phyloP scores from a whole-genome alignment of 2,888 invertebrate species.

The Masnerella sp. region DNA sequence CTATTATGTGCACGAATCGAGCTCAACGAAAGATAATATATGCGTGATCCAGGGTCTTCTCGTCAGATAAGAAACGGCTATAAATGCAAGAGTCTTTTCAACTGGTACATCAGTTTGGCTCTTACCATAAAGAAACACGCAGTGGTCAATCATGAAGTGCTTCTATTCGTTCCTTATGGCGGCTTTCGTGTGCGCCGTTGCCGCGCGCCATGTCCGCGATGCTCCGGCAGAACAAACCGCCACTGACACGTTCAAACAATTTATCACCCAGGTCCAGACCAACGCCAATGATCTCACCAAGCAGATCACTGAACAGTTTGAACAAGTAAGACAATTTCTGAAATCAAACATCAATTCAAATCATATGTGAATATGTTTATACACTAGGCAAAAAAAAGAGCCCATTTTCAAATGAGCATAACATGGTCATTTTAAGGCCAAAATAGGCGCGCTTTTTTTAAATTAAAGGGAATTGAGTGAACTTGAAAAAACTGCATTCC shows the following conservation, averaged over 20 bases:
- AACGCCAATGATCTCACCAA: conserved; percentile 66
- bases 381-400: no score
- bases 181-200: conserved; percentile 60
- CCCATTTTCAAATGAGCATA: no score
- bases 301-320: conserved; percentile 66
- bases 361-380: no score
- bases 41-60: conserved; percentile 53
- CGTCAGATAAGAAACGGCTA: conserved; percentile 51
- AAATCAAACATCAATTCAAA: no score
- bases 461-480: no score
- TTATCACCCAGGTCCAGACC: conserved; percentile 67
- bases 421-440: no score
- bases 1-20: conserved; percentile 44
- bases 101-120: conserved; percentile 43
- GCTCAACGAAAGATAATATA: conserved; percentile 40
- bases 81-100: conserved; percentile 51
- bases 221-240: conserved; percentile 47
- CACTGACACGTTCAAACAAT: conserved; percentile 62
- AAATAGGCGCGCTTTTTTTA: no score
- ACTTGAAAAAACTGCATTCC: no score
- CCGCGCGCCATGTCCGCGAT: conserved; percentile 46
- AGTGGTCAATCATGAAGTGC: conserved; percentile 62
- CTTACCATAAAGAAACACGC: no score
- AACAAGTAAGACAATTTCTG: conserved; percentile 50
- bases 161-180: conserved; percentile 36